A percentile compares a stretch with the other conserved stretches of the same genome.
Evolutionary conservation across 2,797 vertebrate genomes (phyloP).

Genomic region (Malacoctenus gilli): DNA sequence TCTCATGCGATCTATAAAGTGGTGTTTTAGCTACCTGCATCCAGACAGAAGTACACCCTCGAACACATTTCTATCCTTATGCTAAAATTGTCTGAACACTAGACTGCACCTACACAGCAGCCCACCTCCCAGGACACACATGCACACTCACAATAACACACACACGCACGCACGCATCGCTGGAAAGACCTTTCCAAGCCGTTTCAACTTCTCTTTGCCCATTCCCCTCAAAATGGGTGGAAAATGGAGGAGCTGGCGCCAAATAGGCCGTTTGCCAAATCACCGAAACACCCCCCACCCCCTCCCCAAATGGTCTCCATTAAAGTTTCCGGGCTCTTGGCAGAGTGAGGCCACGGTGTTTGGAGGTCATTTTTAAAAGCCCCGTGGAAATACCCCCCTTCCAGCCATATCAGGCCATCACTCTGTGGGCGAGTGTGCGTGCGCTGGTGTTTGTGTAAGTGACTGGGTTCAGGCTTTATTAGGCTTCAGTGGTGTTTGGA

Average conservation of each 20-base stretch:
- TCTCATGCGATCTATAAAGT: conserved; percentile 30
- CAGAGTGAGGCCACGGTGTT: conserved; percentile 63
- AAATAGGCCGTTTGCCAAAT: conserved; percentile 76
- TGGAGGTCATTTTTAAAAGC: conserved; percentile 82
- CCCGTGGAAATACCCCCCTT: conserved; percentile 69
- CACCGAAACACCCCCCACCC: too few species aligned
- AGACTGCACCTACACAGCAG: conserved; percentile 43
- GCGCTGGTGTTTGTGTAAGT: conserved; percentile 62
- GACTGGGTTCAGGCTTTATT: conserved; percentile 76
- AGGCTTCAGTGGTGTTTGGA: conserved; percentile 81
- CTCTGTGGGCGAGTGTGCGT: conserved; percentile 44
- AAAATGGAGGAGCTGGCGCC: conserved; percentile 70
- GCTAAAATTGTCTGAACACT: conserved; percentile 37
- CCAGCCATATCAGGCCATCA: conserved; percentile 37
- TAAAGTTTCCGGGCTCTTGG: conserved; percentile 74
- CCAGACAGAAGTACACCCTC: conserved; percentile 42
- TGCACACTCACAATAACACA: conserved; percentile 18
- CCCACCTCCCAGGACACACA: conserved; percentile 21
- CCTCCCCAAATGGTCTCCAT: conserved; percentile 74
- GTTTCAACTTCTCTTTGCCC: conserved; percentile 62
- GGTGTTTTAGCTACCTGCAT: conserved; percentile 33
- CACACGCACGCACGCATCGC: conserved; percentile 14
- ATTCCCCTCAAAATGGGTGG: conserved; percentile 71
- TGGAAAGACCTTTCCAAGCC: conserved; percentile 48
- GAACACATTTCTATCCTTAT: conserved; percentile 49